phyloP scores from a whole-genome alignment of 2,888 invertebrate genomes.

The Microplitis manilae region DNA sequence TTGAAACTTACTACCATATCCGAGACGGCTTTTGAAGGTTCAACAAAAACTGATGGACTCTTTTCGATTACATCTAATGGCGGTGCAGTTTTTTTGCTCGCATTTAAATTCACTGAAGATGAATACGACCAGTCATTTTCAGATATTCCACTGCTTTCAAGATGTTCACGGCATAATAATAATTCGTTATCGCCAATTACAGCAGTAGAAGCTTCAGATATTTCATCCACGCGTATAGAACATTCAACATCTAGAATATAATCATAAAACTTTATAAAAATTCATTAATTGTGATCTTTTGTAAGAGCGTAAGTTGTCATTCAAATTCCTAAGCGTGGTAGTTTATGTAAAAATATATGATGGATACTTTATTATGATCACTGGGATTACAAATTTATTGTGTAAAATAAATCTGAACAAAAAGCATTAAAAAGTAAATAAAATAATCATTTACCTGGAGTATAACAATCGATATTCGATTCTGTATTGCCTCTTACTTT shows the following conservation, averaged over 20 bases:
- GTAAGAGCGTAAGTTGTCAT: neutral
- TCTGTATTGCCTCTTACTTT: conserved; percentile 82
- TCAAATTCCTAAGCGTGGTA: too few relatives aligned
- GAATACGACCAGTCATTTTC: conserved; percentile 65
- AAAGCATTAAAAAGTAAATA: neutral
- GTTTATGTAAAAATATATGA: too few relatives aligned
- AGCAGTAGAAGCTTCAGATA: conserved; percentile 66
- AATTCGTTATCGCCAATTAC: conserved; percentile 65
- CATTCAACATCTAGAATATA: conserved; percentile 31
- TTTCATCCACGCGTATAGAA: conserved; percentile 67
- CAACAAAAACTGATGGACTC: conserved; percentile 79
- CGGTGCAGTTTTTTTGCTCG: conserved; percentile 43
- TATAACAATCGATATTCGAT: conserved; percentile 76
- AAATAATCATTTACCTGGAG: conserved; percentile 70
- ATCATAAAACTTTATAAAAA: conserved; percentile 24
- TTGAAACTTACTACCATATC: conserved; percentile 78
- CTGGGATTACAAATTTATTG: too few relatives aligned
- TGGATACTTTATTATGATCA: too few relatives aligned
- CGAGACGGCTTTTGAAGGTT: conserved; percentile 78
- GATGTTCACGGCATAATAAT: conserved; percentile 63
- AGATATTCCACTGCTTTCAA: conserved; percentile 58
- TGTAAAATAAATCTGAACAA: too few relatives aligned
- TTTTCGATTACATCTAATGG: conserved; percentile 63
- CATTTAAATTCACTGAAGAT: conserved; percentile 39
- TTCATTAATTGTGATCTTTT: conserved; percentile 13